A percentile compares a stretch with the other conserved stretches of the same genome.
These are phyloP conservation scores for Paramacrobiotus metropolitanus DNA, from an alignment of 1,140 invertebrate species.

Conservation along the genomic window DNA sequence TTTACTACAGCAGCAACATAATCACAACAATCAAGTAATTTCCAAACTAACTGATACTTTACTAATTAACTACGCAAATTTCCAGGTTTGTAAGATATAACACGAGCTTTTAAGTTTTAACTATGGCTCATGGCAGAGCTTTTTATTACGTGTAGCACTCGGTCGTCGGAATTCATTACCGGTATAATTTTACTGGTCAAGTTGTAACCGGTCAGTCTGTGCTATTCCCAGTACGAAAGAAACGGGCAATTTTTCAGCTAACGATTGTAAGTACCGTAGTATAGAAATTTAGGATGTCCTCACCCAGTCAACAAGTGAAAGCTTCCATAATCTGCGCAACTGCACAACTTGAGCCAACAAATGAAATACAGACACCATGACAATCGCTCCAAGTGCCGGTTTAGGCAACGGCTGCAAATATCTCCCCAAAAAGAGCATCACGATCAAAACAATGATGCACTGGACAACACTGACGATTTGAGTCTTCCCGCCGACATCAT, in stretches of 20 bases:
- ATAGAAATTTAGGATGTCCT: too few species aligned
- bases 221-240: too few species aligned
- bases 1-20: neutral
- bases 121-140: too few species aligned
- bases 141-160: too few species aligned
- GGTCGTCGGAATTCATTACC: too few species aligned
- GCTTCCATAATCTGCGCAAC: slow-evolving; percentile 14
- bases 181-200: too few species aligned
- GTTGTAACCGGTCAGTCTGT: too few species aligned
- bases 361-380: slow-evolving; percentile 17
- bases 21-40: neutral
- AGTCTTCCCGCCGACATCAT: slow-evolving; percentile 45
- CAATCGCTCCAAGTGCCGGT: slow-evolving; percentile 16
- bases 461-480: slow-evolving; percentile 15
- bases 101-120: too few species aligned
- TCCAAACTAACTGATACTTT: neutral
- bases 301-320: slow-evolving; percentile 18
- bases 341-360: slow-evolving; percentile 17
- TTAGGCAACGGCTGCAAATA: neutral
- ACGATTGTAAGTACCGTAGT: too few species aligned
- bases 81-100: too few species aligned
- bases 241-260: too few species aligned
- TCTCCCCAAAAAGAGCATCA: neutral
- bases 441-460: neutral
- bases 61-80: neutral